Base-by-base conservation (phyloP, 1,140 invertebrate species). In the Euura saliciscinereae region DNA sequence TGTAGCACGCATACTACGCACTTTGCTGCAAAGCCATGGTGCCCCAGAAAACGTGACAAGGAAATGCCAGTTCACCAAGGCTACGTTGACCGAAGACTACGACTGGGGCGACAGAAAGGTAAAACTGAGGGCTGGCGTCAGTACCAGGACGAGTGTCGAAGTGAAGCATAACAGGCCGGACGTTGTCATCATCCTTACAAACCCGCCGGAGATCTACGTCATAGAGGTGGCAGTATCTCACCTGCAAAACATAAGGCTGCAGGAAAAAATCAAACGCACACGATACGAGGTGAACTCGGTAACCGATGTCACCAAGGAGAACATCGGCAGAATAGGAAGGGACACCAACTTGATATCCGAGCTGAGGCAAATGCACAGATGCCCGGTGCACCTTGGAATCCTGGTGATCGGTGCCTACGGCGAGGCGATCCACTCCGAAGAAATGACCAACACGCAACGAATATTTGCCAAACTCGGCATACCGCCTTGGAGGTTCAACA, bases 191-290 rank as follows among this genome's bases (percentile, higher is more conserved):
- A 69, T 69, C 44, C 44, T 69, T 6, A 43, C 6, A 43, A 69
- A 69, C 68, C 44, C 68, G 6, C 43, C 4, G 8, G 5, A 69
- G 45, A 45, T 69, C 6, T 44, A 6, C 43, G 44, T 69, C 6
- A 13, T 69, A 44, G 68, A 69, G 13, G 13, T 69, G 4, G 68
- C 68, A 5, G 68, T 69, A n/a, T 69, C 43, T n/a, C 68, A 69
- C 43, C 68, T 69, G 13, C 13, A 44, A 6, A 69, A 69, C 68
- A 69, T 69, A 13, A 69, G 68, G 68, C 6, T 44, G 6, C 68
- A 69, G 13, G 68, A 69, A 44, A 69, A 6, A 5, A 43, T 69
- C 6, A 69, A 69, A 43, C 28, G 68, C 6, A 43, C 13, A 6
- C 43, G 68, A 13, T 69, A 69, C 68, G 44, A 64, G 51, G n/a